Evolutionary conservation across 2,888 invertebrate species (phyloP), one percentile per base, ranked within the genome.

Genomic region (Celastrina argiolus): DNA sequence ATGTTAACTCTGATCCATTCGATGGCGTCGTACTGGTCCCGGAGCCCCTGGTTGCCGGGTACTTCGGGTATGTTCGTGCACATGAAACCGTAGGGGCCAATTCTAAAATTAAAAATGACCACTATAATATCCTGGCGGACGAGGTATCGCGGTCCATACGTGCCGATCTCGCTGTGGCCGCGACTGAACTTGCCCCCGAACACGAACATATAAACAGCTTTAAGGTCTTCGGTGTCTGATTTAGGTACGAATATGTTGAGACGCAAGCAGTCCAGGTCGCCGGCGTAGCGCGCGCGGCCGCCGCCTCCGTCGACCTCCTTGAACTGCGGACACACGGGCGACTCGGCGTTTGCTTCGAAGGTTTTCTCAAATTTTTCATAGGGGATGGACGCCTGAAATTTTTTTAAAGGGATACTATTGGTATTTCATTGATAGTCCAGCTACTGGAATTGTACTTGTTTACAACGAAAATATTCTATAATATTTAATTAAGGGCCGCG

Each of bases 51-150:
- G 56, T 77, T 77, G 0, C 77, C 77, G 2, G 75, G 72, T 1
- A 75, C 72, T 81, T 83, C 74, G 77, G 83, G 74, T 8, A 74
- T 76, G 16, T 80, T 79, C 18, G 81, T 67, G 68, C 78, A 78
- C 8, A 83, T 72, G 65, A 83, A 74, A 6, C 74, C 74, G 34
- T 69, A 72, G 5, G 67, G 63, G 5, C 72, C 84, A 1, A 85
- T 74, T 66, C 88, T 78, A 67, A 82, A 87, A 70, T 88, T 88
- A 4, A 87, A 67, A 0, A 85, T 85, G 0, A 78, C 75, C 6
- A 74, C 31, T n/a, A 76, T 74, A 4, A 76, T 67, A 42, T 74
- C 72, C 58, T 74, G 63, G 2, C 59, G 39, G 14, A 66, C 34
- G 14, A 63, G 45, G n/a, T 42, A 45, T 63, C 31, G 42, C 2